phyloP scores from a whole-genome alignment of 2,888 invertebrate genomes.

The Endotricha flammealis region DNA sequence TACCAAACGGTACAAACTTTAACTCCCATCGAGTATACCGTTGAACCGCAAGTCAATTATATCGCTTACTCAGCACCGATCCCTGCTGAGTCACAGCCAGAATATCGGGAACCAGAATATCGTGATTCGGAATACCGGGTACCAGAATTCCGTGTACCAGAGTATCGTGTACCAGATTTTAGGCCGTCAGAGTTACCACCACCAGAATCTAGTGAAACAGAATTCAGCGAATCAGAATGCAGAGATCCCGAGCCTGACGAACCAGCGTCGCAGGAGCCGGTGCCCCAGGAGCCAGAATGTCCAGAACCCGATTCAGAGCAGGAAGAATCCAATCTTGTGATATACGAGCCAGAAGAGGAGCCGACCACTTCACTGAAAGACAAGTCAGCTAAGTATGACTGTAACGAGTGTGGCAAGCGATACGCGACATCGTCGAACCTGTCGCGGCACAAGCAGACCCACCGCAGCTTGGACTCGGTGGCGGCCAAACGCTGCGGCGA shows the following conservation, averaged over 20 bases:
- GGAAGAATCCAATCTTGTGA: constrained; percentile 4
- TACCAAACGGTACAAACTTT: constrained; percentile 47
- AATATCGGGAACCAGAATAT: constrained; percentile 18
- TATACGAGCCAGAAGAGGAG: constrained; percentile 20
- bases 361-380: constrained; percentile 79
- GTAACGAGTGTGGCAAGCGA: constrained; percentile 88
- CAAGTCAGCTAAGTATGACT: constrained; percentile 81
- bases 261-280: constrained; percentile 1
- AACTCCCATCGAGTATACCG: constrained; percentile 42
- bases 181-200: no score
- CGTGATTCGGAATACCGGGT: constrained; percentile 11
- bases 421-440: constrained; percentile 95
- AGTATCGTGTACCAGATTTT: no score
- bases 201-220: constrained; percentile 21
- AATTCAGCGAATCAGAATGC: no score
- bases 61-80: constrained; percentile 38
- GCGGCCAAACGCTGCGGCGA: constrained; percentile 95
- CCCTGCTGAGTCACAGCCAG: constrained; percentile 17
- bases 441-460: constrained; percentile 94
- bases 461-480: constrained; percentile 93
- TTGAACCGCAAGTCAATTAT: constrained; percentile 47
- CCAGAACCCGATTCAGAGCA: constrained; percentile 16
- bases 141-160: constrained; percentile 15
- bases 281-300: constrained; percentile 17
- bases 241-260: not conserved